These are phyloP conservation scores for Leptodirus hochenwartii DNA, from an alignment of 2,888 invertebrate species.

Conservation along the genomic window DNA sequence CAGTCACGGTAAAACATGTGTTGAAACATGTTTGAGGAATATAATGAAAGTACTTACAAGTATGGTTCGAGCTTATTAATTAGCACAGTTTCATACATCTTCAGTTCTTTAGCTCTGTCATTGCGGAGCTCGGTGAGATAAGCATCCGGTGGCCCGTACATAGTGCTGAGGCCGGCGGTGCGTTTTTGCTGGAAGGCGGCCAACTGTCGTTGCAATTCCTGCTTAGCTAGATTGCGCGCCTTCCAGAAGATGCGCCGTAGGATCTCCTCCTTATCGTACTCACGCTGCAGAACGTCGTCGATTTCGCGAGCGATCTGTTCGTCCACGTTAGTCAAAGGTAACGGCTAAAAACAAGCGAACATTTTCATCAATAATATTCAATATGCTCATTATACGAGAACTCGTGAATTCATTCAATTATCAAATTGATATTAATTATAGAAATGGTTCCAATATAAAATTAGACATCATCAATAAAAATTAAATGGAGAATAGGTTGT, in stretches of 20 bases:
- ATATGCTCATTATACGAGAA: too few species aligned
- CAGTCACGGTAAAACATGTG: too few species aligned
- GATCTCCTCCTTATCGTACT: slow-evolving; percentile 78
- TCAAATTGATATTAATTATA: too few species aligned
- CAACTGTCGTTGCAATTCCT: slow-evolving; percentile 62
- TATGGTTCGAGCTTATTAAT: slow-evolving; percentile 52
- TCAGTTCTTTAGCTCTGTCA: slow-evolving; percentile 59
- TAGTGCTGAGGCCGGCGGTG: slow-evolving; percentile 71
- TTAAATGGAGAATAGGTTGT: too few species aligned
- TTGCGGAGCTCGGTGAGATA: slow-evolving; percentile 61
- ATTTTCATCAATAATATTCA: too few species aligned
- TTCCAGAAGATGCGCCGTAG: slow-evolving; percentile 79
- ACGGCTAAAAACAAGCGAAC: slow-evolving; percentile 51
- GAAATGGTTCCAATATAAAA: too few species aligned
- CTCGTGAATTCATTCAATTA: too few species aligned
- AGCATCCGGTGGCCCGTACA: slow-evolving; percentile 76
- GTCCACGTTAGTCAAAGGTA: slow-evolving; percentile 61
- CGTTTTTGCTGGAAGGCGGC: slow-evolving; percentile 71
- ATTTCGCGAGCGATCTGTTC: slow-evolving; percentile 81
- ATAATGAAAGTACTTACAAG: slow-evolving; percentile 43
- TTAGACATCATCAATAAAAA: too few species aligned
- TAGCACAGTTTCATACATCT: slow-evolving; percentile 54
- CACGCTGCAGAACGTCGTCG: slow-evolving; percentile 66
- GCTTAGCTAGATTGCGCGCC: slow-evolving; percentile 66
- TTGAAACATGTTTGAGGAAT: too few species aligned